Evolutionary conservation across 2,113 vertebrate genomes (phyloP).

Genomic region (Scatophagus argus): DNA sequence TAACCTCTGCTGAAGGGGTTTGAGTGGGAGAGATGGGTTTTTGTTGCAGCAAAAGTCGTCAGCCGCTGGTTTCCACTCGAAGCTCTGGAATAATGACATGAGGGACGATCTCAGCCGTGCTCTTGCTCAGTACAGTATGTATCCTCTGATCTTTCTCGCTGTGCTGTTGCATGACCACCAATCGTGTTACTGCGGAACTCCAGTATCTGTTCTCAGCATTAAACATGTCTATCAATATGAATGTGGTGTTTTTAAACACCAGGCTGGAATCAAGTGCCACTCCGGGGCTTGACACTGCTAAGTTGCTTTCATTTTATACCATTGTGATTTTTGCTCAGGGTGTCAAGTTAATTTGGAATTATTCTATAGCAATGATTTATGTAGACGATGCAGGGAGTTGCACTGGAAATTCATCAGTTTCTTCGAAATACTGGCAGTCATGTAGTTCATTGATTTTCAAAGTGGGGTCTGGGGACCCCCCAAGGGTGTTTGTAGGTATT

Average conservation of each 20-base stretch:
- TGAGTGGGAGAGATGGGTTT: constrained; percentile 65
- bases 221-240: constrained; percentile 41
- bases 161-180: constrained; percentile 86
- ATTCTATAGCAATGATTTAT: constrained; percentile 9
- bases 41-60: constrained; percentile 82
- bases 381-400: constrained; percentile 18
- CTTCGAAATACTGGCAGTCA: constrained; percentile 15
- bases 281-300: constrained; percentile 8
- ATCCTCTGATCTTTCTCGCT: constrained; percentile 84
- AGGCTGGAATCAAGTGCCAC: constrained; percentile 16
- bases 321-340: constrained; percentile 7
- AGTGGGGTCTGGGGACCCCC: too few species aligned
- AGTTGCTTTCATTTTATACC: constrained; percentile 36
- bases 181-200: constrained; percentile 65
- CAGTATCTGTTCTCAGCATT: constrained; percentile 46
- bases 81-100: constrained; percentile 83
- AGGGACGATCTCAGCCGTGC: constrained; percentile 80
- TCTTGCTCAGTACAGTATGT: constrained; percentile 85
- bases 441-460: too few species aligned
- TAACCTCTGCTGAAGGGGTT: constrained; percentile 45
- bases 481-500: too few species aligned
- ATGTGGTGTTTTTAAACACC: constrained; percentile 35
- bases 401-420: constrained; percentile 31
- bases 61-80: constrained; percentile 77
- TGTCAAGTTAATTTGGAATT: constrained; percentile 33